These are phyloP conservation scores for Tragelaphus imberbis DNA, from an alignment of 2,113 vertebrate genomes.

Conservation along the genomic window DNA sequence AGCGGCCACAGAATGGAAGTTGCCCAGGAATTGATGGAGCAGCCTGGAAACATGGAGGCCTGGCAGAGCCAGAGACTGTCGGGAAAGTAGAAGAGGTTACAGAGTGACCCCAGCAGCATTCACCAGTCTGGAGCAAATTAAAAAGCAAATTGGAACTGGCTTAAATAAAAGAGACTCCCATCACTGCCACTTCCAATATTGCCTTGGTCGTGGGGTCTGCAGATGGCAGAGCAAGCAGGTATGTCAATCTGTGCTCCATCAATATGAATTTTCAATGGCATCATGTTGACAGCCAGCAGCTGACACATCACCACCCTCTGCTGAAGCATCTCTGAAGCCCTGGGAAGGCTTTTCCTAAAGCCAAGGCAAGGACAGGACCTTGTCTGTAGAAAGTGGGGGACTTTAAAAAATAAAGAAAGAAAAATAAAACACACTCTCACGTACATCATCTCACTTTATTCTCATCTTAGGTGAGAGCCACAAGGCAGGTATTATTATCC, in stretches of 20 bases:
- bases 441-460: neutral
- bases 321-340: neutral
- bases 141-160: slow-evolving; percentile 46
- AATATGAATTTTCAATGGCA: slow-evolving; percentile 3
- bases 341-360: neutral
- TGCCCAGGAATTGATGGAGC: neutral
- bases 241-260: neutral
- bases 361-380: neutral
- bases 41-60: neutral
- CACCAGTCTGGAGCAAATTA: neutral
- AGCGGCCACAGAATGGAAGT: accelerated
- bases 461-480: neutral
- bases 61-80: neutral
- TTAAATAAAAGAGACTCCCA: neutral
- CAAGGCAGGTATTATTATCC: neutral
- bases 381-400: accelerated
- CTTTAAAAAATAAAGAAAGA: neutral
- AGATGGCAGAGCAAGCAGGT: slow-evolving; percentile 36
- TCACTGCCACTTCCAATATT: neutral
- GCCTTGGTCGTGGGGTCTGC: neutral
- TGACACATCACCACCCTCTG: slow-evolving; percentile 6
- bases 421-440: neutral
- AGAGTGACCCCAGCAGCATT: neutral
- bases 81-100: neutral
- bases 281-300: slow-evolving; percentile 8